Conservation (phyloP, 1,140 invertebrate genomes). For the Belonocnema kinseyi region DNA sequence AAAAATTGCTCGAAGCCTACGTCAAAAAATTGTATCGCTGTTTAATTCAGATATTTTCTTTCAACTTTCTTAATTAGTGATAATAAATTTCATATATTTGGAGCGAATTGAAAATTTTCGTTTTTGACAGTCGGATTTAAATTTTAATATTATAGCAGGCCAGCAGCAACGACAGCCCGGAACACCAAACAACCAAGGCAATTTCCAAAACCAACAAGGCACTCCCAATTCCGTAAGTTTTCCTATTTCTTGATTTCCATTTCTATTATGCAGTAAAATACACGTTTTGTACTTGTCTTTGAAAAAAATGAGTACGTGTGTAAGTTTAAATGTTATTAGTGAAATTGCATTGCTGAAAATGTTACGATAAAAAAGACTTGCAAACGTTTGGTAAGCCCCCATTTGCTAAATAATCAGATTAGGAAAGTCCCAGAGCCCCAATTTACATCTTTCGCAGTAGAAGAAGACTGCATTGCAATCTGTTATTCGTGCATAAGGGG, state of each 20-base stretch:
- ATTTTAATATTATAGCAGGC: constrained; percentile 3
- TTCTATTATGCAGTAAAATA: not conserved
- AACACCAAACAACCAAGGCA: not conserved
- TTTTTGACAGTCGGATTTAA: not conserved
- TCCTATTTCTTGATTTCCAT: not conserved
- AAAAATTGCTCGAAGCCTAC: too few species aligned
- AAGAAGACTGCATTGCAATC: constrained; percentile 5
- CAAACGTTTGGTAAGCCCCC: constrained; percentile 1
- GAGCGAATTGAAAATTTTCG: not conserved
- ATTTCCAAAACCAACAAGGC: constrained; percentile 7
- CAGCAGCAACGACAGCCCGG: not conserved
- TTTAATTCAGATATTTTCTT: too few species aligned
- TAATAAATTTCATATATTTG: not conserved
- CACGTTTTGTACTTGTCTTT: not conserved
- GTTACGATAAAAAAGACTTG: not conserved
- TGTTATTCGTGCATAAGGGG: not conserved
- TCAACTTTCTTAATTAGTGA: too few species aligned
- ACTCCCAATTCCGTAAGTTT: constrained; percentile 4
- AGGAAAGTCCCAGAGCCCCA: not conserved
- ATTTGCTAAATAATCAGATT: not conserved
- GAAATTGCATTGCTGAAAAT: not conserved
- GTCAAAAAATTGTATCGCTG: too few species aligned
- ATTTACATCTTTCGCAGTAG: not conserved
- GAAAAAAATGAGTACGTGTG: not conserved
- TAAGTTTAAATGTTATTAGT: not conserved